Evolutionary conservation across 2,797 vertebrate genomes (phyloP), one percentile per base, ranked within the genome.

Genomic region (Syngnathus acus): DNA sequence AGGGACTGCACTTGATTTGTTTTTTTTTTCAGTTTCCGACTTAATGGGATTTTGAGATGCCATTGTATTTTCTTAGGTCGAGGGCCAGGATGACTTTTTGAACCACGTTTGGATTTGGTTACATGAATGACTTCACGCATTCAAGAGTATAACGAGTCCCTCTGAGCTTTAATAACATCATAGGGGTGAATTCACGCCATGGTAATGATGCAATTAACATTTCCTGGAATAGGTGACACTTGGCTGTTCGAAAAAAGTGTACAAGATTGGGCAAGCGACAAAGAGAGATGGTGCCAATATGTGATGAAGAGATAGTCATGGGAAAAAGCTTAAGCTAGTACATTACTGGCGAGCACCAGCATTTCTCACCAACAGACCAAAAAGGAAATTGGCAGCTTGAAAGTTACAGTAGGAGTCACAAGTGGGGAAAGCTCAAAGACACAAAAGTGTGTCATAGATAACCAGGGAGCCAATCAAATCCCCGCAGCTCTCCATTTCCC

Each of bases 241-340:
- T 68, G 54, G 40, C 26, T 51, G 62, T 62, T 62, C 58, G 48
- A 54, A 66, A 71, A 64, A 72, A 9, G 66, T 9, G 23, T 19
- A 69, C 84, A 88, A 80, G 86, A 87, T 81, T 72, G 76, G 78
- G 78, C 85, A 87, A 75, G 80, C 80, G 81, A 87, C 84, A 84
- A 69, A 74, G 67, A 19, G 50, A 58, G 59, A 64, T 70, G 55
- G 65, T 62, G 66, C 32, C 9, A 62, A 81, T 77, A 77, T 68
- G 75, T 75, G 82, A 65, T 10, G 11, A 58, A 71, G 39, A 17
- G 43, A 53, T 21, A 40, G 68, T 65, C 43, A 9, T 53, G 43
- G 51, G 17, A 47, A 48, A 68, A 75, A 70, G 42, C 6, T n/a
- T 4, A 47, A 38, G 6, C 32, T 21, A 32, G 32, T 32, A 16